Conservation (phyloP, 64 coral and sea anemone genomes). For the Porites lutea region DNA sequence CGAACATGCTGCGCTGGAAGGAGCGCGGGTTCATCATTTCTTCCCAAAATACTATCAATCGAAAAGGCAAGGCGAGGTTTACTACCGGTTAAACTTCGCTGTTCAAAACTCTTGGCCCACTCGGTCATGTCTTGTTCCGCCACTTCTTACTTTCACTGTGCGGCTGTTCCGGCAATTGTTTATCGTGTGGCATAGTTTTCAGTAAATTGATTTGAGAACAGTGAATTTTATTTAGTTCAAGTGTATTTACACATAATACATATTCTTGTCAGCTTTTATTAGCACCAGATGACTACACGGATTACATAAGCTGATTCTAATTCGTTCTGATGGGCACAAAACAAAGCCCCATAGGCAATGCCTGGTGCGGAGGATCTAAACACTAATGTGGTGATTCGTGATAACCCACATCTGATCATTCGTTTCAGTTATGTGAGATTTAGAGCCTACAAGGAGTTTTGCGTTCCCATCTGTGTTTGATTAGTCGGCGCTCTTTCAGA, state of each 20-base stretch:
- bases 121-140: constrained; percentile 3
- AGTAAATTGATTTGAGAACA: constrained; percentile 78
- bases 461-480: constrained; percentile 50
- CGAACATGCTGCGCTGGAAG: constrained; percentile 30
- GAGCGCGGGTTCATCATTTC: constrained; percentile 16
- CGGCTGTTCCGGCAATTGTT: constrained; percentile 33
- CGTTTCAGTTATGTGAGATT: neutral
- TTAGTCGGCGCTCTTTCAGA: constrained; percentile 57
- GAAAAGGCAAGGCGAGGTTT: constrained; percentile 34
- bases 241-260: constrained; percentile 99
- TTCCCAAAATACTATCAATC: constrained; percentile 50
- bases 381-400: neutral
- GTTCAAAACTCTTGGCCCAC: neutral
- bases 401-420: neutral
- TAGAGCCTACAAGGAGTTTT: neutral
- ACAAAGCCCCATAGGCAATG: constrained; percentile 3
- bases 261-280: constrained; percentile 93
- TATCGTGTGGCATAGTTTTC: constrained; percentile 65
- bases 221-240: constrained; percentile 95
- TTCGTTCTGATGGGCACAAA: constrained; percentile 63
- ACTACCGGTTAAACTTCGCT: neutral
- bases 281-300: constrained; percentile 97
- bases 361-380: neutral
- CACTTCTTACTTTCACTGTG: constrained; percentile 23
- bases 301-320: constrained; percentile 94